These are phyloP conservation scores for Mormyrus iriodes DNA, from an alignment of 2,113 vertebrate genomes.

Conservation along the genomic window DNA sequence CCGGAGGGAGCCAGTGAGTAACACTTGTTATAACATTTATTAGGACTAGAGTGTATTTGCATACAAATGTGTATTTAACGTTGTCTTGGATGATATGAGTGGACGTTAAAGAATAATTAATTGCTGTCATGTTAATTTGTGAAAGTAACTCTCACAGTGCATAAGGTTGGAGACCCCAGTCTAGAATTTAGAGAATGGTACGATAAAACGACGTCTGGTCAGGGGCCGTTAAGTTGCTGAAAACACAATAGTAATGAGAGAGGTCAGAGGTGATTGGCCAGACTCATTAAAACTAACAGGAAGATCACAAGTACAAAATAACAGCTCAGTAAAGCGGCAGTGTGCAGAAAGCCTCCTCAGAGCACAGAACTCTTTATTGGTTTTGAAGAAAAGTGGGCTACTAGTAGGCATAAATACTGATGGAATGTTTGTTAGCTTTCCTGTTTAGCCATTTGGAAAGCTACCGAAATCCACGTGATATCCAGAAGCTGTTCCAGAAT, in stretches of 20 bases:
- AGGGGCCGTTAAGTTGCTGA: not conserved
- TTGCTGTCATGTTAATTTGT: not conserved
- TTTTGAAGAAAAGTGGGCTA: not conserved
- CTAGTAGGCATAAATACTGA: not conserved
- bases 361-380: not conserved
- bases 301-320: not conserved
- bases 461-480: not conserved
- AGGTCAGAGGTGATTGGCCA: not conserved
- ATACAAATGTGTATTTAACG: not conserved
- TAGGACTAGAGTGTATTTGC: not conserved
- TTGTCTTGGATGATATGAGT: not conserved
- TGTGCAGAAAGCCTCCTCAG: not conserved
- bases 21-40: not conserved
- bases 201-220: not conserved
- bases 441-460: not conserved
- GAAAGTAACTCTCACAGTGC: not conserved
- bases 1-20: not conserved
- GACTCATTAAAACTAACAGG: not conserved
- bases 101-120: not conserved
- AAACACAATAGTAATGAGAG: not conserved
- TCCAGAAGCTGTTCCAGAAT: not conserved
- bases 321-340: not conserved
- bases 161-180: not conserved
- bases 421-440: not conserved
- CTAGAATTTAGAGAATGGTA: not conserved